Percentiles rank a stretch among this genome's conserved stretches.
These are phyloP conservation scores for Microcebus tavaratra DNA, from an alignment of 2,113 vertebrate genomes.

Conservation along the genomic window DNA sequence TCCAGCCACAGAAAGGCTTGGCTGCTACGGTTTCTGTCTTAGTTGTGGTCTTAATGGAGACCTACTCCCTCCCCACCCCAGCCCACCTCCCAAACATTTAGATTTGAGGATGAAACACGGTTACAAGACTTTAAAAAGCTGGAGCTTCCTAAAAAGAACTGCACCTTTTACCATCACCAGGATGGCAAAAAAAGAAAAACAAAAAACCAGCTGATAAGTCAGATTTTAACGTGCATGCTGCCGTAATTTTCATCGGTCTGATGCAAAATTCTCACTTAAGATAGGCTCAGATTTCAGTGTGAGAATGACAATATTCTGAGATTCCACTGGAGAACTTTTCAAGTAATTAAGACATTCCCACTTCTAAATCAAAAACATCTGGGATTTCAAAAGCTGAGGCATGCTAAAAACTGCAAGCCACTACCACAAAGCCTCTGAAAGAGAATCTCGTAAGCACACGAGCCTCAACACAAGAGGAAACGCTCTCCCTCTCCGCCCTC, in stretches of 20 bases:
- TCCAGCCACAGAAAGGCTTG: background rate
- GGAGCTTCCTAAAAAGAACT: background rate
- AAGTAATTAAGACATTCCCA: background rate
- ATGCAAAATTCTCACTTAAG: background rate
- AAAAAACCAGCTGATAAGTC: background rate
- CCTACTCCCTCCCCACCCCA: no score
- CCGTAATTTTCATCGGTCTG: background rate
- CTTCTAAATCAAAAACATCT: background rate
- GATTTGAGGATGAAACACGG: background rate
- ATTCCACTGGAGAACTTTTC: background rate
- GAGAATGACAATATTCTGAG: background rate
- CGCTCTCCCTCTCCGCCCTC: background rate
- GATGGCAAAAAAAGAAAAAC: background rate
- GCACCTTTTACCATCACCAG: background rate
- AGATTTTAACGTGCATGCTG: background rate
- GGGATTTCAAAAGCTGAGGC: background rate
- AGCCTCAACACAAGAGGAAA: constrained; percentile 43
- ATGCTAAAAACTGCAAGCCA: background rate
- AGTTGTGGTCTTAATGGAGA: background rate
- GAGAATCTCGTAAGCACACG: background rate
- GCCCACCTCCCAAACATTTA: background rate
- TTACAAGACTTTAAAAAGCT: background rate
- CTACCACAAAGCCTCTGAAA: background rate
- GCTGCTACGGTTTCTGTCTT: background rate
- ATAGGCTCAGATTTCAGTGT: background rate